Evolutionary conservation across 2,113 vertebrate genomes (phyloP).

Genomic region (Nettapus auritus): DNA sequence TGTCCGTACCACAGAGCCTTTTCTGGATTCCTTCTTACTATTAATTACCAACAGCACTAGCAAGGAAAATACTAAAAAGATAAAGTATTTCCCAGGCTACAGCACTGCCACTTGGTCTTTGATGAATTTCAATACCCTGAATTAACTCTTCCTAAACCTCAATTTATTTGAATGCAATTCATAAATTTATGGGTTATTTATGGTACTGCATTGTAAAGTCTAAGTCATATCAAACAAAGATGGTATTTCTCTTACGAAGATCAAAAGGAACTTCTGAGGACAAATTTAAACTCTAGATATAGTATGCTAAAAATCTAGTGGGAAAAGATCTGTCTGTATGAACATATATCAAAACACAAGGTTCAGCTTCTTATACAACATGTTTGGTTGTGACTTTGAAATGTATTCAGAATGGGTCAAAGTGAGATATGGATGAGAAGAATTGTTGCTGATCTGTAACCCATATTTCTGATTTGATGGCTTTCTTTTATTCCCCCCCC

Average conservation of each 20-base stretch:
- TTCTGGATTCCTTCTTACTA: not conserved
- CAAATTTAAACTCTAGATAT: not conserved
- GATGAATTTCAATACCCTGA: not conserved
- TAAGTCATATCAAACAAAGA: not conserved
- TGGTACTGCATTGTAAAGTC: not conserved
- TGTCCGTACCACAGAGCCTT: not conserved
- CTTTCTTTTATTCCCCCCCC: not conserved
- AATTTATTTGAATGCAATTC: not conserved
- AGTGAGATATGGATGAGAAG: not conserved
- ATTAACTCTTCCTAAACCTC: not conserved
- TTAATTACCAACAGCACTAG: not conserved
- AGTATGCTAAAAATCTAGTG: not conserved
- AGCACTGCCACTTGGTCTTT: not conserved
- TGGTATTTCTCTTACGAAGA: not conserved
- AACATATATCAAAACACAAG: not conserved
- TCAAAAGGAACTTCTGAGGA: not conserved
- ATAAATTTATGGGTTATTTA: not conserved
- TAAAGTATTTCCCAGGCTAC: not conserved
- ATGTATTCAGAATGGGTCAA: not conserved
- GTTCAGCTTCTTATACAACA: not conserved
- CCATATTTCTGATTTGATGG: not conserved
- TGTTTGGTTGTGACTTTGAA: not conserved
- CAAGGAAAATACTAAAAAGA: not conserved
- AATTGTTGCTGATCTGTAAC: not conserved
- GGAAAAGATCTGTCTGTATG: not conserved